A percentile compares a stretch with the other conserved stretches of the same genome.
Conservation (phyloP, 2,113 vertebrate genomes). For the Neolamprologus devosi region DNA sequence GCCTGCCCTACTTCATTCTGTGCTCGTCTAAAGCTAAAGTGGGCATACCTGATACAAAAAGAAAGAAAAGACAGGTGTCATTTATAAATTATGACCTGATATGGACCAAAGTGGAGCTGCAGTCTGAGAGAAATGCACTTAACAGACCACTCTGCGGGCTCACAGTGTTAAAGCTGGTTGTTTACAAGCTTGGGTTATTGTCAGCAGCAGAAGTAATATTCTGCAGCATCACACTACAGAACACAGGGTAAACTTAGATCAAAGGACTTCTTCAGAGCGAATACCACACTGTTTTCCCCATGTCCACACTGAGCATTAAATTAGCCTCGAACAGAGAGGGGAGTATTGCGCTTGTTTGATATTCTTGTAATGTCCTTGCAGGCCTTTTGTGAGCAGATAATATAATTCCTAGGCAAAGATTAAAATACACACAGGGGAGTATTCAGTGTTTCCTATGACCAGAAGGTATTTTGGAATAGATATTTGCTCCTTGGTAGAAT, state of each 20-base stretch:
- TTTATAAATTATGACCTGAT: constrained; percentile 38
- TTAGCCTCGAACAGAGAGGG: constrained; percentile 3
- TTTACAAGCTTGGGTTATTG: constrained; percentile 9
- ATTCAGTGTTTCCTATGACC: neutral
- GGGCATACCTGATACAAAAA: constrained; percentile 3
- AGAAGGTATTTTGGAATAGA: constrained; percentile 7
- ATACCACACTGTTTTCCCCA: neutral
- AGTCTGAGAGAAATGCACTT: neutral
- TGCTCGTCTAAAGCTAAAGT: constrained; percentile 8
- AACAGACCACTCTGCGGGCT: neutral
- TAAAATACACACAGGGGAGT: neutral
- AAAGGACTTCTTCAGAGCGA: neutral
- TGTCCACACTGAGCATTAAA: neutral
- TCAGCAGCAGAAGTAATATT: neutral
- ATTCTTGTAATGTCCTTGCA: constrained; percentile 26
- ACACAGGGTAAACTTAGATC: neutral
- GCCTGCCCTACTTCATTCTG: neutral
- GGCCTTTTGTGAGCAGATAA: constrained; percentile 4
- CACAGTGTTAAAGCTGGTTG: neutral
- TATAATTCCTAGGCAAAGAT: constrained; percentile 19
- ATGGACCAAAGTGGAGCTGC: neutral
- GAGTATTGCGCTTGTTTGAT: neutral
- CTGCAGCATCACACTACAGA: neutral
- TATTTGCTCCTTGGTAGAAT: neutral
- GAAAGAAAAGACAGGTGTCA: constrained; percentile 20